These are phyloP conservation scores for Ceyx margarethae DNA, from an alignment of 2,113 vertebrate genomes.

Conservation along the genomic window DNA sequence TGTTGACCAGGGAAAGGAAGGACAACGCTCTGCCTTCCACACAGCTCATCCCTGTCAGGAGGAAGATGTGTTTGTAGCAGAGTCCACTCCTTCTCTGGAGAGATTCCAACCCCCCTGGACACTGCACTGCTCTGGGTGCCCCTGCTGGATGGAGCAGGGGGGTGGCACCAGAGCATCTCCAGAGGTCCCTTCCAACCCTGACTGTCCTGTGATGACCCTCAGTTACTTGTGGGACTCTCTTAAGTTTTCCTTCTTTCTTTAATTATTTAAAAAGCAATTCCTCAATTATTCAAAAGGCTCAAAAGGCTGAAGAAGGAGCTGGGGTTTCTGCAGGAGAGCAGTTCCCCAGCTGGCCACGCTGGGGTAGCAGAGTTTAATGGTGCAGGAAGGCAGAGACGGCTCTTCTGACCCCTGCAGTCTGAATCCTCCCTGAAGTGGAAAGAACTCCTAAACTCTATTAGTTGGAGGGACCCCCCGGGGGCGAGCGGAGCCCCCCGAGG, in stretches of 20 bases:
- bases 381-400: neutral
- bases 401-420: neutral
- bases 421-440: neutral
- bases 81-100: neutral
- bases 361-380: neutral
- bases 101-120: too few relatives aligned
- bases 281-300: neutral
- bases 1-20: neutral
- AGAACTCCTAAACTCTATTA: too few relatives aligned
- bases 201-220: neutral
- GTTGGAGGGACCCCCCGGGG: too few relatives aligned
- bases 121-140: neutral
- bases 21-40: neutral
- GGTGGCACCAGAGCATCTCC: neutral
- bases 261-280: neutral
- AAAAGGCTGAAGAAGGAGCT: neutral
- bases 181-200: neutral
- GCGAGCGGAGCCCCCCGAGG: neutral
- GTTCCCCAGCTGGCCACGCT: conserved; percentile 3
- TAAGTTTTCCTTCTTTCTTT: neutral
- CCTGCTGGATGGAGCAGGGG: neutral
- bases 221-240: neutral
- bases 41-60: neutral
- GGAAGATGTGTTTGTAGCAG: neutral
- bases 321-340: neutral